Evolutionary conservation across 1,140 invertebrate genomes (phyloP), one percentile per base, ranked within the genome.

Genomic region (Bradysia coprophila): DNA sequence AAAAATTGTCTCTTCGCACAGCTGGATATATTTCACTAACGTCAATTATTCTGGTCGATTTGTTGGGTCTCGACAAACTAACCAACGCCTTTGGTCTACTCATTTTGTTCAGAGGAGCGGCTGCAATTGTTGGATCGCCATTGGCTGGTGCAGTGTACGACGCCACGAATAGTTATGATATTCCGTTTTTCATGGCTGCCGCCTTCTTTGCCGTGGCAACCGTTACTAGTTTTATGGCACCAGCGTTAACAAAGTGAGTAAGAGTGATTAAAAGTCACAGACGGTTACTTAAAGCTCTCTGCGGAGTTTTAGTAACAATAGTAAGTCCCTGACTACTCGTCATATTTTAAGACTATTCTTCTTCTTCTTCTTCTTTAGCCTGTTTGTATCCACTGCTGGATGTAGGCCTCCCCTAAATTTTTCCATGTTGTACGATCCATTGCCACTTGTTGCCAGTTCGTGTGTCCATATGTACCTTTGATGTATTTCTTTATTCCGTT

Each of bases 21-120:
- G 89, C 93, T 48, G 92, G 91, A 22, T 98, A 95, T 62, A 94
- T 98, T 50, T 95, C 91, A 1, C 65, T 98, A 32, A 97, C 93
- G 24, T 98, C 94, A 16, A 97, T 98, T 56, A 94, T 98, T 52
- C 68, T 98, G 38, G 92, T 95, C 48, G 93, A 98, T 55, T 66
- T 97, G 15, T 69, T 98, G 23, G 94, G 94, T 11, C 66, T 98
- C 51, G 91, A 96, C 50, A 90, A 89, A 62, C 65, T 98, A 45
- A 96, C 93, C 31, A 97, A 93, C 59, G 91, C 92, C 18, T 98
- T 97, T 62, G 94, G 94, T 23, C 68, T 98, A 40, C 66, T 98
- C 38, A 91, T 95, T 49, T 66, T 97, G 46, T 94, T 95, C 66
- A 76, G 93, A 62, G 94, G 94, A 18, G 78, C 82, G 23, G 87